phyloP scores from a whole-genome alignment of 2,113 vertebrate species.

The Tiliqua scincoides region DNA sequence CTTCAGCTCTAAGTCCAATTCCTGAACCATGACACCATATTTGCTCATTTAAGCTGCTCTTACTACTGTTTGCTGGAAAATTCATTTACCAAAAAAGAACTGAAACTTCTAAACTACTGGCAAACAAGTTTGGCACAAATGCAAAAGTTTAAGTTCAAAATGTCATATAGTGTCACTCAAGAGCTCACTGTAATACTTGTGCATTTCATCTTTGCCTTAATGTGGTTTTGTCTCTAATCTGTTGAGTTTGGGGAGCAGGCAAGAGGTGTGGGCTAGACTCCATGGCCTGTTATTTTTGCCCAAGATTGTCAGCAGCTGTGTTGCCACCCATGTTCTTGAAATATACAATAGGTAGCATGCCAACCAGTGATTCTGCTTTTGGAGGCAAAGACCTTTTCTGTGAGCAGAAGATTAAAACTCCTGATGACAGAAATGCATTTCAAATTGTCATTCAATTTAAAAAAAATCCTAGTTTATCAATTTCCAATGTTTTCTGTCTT shows the following conservation, averaged over 20 bases:
- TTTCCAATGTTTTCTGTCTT: neutral
- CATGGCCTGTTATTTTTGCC: neutral
- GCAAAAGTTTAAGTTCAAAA: neutral
- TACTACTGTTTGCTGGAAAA: neutral
- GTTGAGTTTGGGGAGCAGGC: neutral
- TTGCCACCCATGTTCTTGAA: neutral
- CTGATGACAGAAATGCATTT: too few species aligned
- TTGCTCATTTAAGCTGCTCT: neutral
- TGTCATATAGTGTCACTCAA: neutral
- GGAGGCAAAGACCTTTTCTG: too few species aligned
- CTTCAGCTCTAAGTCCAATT: too few species aligned
- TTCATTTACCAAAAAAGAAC: neutral
- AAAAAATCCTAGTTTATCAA: neutral
- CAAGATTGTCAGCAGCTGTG: too few species aligned
- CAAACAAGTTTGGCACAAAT: neutral
- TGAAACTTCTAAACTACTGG: too few species aligned
- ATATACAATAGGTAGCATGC: neutral
- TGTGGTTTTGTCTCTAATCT: neutral
- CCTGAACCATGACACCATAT: too few species aligned
- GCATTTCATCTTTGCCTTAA: neutral
- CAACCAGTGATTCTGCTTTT: too few species aligned
- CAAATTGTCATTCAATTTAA: neutral
- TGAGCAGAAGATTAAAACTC: too few species aligned
- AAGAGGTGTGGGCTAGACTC: neutral
- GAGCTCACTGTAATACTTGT: neutral